These are phyloP conservation scores for Scomber scombrus DNA, from an alignment of 2,113 vertebrate species.

Conservation along the genomic window DNA sequence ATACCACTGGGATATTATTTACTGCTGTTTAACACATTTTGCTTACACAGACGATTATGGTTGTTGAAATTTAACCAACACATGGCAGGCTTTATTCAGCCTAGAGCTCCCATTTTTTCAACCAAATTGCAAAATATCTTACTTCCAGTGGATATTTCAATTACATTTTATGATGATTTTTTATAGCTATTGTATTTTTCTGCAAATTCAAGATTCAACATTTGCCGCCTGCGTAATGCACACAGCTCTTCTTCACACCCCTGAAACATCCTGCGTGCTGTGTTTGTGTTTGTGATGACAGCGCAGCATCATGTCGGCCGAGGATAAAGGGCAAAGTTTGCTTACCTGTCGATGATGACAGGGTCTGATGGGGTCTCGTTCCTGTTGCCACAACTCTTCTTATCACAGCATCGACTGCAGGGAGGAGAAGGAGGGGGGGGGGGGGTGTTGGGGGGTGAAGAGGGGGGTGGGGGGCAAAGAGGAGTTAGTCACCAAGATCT, in stretches of 20 bases:
- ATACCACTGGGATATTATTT: conserved; percentile 53
- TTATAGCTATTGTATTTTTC: not conserved
- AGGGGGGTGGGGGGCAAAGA: conserved; percentile 29
- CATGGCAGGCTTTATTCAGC: conserved; percentile 41
- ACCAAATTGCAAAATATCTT: conserved; percentile 22
- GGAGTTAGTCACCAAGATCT: conserved; percentile 54
- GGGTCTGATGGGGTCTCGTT: conserved; percentile 99
- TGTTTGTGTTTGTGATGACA: conserved; percentile 32
- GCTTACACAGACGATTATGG: conserved; percentile 50
- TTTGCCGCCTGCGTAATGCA: conserved; percentile 1
- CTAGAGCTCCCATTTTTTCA: conserved; percentile 39
- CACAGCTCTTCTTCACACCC: not conserved
- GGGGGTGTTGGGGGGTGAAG: too few relatives aligned
- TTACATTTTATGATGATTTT: not conserved
- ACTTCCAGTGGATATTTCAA: not conserved
- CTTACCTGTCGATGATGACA: conserved; percentile 99
- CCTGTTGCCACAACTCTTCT: conserved; percentile 99
- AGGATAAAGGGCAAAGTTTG: conserved; percentile 51
- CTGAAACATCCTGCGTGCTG: not conserved
- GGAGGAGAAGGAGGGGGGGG: conserved; percentile 2
- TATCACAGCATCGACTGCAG: conserved; percentile 98
- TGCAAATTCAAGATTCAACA: not conserved
- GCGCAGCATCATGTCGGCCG: not conserved
- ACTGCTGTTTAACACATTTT: conserved; percentile 61
- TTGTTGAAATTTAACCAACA: conserved; percentile 52